These are phyloP conservation scores for Drosophila insularis DNA, from an alignment of 1,140 invertebrate species.

Conservation along the genomic window DNA sequence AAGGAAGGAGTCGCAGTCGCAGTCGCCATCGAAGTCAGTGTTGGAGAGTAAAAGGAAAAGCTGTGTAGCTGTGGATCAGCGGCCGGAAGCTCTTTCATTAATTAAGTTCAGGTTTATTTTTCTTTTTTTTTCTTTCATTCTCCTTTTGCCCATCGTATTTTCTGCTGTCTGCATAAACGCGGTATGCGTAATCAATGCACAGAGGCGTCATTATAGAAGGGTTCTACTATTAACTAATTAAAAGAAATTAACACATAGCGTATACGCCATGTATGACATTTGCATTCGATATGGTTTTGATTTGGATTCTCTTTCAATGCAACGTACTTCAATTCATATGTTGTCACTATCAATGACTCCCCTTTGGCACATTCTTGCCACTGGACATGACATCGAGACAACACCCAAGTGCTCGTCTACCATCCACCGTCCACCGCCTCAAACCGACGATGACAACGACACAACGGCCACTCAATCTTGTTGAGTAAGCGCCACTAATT, in stretches of 20 bases:
- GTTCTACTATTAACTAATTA: neutral
- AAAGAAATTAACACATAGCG: neutral
- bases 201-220: neutral
- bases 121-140: slow-evolving; percentile 1
- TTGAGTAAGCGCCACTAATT: slow-evolving; percentile 78
- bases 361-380: slow-evolving; percentile 4
- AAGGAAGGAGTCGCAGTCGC: slow-evolving; percentile 8
- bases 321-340: neutral
- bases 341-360: neutral
- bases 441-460: slow-evolving; percentile 54
- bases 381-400: neutral
- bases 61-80: slow-evolving; percentile 17
- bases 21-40: neutral
- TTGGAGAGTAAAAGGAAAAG: slow-evolving; percentile 3
- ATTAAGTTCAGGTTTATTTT: slow-evolving; percentile 59
- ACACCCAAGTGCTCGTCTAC: too few relatives aligned
- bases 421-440: neutral
- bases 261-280: too few relatives aligned
- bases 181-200: slow-evolving; percentile 13
- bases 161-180: slow-evolving; percentile 8
- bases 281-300: too few relatives aligned
- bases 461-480: slow-evolving; percentile 70
- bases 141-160: too few relatives aligned
- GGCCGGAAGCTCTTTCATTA: slow-evolving; percentile 56
- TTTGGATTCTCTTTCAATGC: too few relatives aligned